A percentile compares a stretch with the other conserved stretches of the same genome.
These are phyloP conservation scores for Ameiurus melas DNA, from an alignment of 2,113 vertebrate species.

Conservation along the genomic window DNA sequence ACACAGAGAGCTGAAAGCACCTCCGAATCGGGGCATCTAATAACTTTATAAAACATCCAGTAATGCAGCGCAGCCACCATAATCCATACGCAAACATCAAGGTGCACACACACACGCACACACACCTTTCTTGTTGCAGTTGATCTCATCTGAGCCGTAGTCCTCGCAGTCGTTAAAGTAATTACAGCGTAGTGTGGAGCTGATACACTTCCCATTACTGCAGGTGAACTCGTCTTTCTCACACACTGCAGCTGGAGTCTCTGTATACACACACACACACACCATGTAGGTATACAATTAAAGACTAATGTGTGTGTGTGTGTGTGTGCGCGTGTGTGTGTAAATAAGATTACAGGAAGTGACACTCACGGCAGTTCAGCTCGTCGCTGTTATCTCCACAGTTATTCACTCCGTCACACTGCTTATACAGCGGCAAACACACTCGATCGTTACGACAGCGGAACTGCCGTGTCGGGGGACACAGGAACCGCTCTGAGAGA, in stretches of 20 bases:
- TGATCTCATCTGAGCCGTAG: slow-evolving; percentile 82
- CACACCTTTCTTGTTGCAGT: slow-evolving; percentile 74
- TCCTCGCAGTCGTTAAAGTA: slow-evolving; percentile 95
- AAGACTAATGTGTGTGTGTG: neutral
- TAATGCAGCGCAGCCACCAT: no score
- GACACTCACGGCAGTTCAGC: slow-evolving; percentile 85
- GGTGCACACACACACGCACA: neutral
- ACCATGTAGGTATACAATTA: no score
- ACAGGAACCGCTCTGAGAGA: slow-evolving; percentile 82
- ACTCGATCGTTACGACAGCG: slow-evolving; percentile 92
- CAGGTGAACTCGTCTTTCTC: slow-evolving; percentile 90
- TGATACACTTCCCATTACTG: slow-evolving; percentile 82
- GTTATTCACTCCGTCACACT: slow-evolving; percentile 89
- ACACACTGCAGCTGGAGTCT: slow-evolving; percentile 64
- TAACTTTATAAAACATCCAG: no score
- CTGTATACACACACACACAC: slow-evolving; percentile 38
- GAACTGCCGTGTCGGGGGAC: slow-evolving; percentile 90
- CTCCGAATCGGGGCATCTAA: no score
- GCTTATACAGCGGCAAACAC: slow-evolving; percentile 85
- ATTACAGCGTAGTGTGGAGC: slow-evolving; percentile 82
- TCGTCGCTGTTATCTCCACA: slow-evolving; percentile 94
- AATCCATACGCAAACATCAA: no score
- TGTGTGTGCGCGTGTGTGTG: neutral
- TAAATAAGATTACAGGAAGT: no score
- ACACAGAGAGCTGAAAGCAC: neutral